Conservation (phyloP, 2,797 vertebrate species). For the Sebastes flavidus region DNA sequence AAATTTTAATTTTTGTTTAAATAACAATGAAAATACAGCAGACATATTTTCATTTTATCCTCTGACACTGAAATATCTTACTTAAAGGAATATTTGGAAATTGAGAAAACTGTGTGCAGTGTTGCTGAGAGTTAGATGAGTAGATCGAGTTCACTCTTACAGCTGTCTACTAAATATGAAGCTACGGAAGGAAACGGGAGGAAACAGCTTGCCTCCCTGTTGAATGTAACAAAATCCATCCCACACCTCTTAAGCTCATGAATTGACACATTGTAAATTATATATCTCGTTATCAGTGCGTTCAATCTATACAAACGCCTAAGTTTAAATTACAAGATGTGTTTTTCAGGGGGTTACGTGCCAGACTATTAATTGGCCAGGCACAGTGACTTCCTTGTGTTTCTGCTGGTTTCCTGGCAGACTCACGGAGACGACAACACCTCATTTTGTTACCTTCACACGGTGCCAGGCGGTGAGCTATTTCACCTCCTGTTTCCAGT, state of each 20-base stretch:
- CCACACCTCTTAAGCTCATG: neutral
- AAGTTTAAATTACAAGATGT: neutral
- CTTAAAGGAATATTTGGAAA: neutral
- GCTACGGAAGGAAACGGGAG: neutral
- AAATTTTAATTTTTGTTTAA: neutral
- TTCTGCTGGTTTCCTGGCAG: neutral
- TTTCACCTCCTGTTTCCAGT: neutral
- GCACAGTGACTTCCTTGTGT: neutral
- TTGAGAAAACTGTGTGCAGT: neutral
- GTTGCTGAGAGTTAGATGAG: neutral
- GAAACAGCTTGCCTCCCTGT: neutral
- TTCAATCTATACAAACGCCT: neutral
- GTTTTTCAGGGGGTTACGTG: neutral
- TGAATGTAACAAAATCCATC: neutral
- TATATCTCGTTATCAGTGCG: neutral
- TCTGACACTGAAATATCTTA: neutral
- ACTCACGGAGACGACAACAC: neutral
- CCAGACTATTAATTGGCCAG: neutral
- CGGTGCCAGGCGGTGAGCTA: neutral
- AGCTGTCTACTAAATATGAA: neutral
- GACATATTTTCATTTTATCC: neutral
- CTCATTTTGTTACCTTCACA: neutral
- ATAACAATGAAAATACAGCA: neutral
- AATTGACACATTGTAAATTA: neutral
- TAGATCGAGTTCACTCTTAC: neutral